Evolutionary conservation across 1,140 invertebrate species (phyloP).

Genomic region (Pachypeltis micranthus): DNA sequence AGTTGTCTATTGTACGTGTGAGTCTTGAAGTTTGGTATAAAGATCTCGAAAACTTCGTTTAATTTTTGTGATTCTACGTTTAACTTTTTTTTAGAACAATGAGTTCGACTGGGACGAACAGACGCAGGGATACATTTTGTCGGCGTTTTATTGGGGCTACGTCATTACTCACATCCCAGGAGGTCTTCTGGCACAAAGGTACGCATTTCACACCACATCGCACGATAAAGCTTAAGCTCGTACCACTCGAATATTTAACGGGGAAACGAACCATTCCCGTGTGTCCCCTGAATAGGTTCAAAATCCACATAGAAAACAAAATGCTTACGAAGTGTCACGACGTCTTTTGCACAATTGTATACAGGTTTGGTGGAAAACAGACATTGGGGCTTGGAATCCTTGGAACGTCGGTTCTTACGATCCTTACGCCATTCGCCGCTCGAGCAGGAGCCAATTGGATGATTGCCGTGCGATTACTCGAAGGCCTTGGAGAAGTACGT

Average conservation of each 20-base stretch:
- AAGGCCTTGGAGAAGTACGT: slow-evolving; percentile 45
- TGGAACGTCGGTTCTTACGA: slow-evolving; percentile 38
- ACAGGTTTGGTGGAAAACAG: slow-evolving; percentile 40
- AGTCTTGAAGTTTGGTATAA: too few relatives aligned
- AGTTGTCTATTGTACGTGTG: too few relatives aligned
- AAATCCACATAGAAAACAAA: too few relatives aligned
- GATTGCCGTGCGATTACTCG: slow-evolving; percentile 40
- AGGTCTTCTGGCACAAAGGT: slow-evolving; percentile 43
- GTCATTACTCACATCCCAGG: slow-evolving; percentile 49
- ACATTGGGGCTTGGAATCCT: slow-evolving; percentile 40
- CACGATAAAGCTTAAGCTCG: too few relatives aligned
- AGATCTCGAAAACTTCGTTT: too few relatives aligned
- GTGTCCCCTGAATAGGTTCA: too few relatives aligned
- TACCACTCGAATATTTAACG: too few relatives aligned
- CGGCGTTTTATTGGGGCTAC: slow-evolving; percentile 49
- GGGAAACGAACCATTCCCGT: too few relatives aligned
- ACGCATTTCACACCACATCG: too few relatives aligned
- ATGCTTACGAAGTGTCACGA: too few relatives aligned
- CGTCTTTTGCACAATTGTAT: too few relatives aligned
- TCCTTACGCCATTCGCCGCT: slow-evolving; percentile 34
- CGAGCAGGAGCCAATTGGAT: slow-evolving; percentile 31
- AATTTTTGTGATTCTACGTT: too few relatives aligned
- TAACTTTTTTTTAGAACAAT: slow-evolving; percentile 28
- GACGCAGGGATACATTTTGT: slow-evolving; percentile 45
- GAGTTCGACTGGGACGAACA: slow-evolving; percentile 50